These are phyloP conservation scores for Muntiacus muntjak DNA, from an alignment of 2,113 vertebrate species.

Conservation along the genomic window DNA sequence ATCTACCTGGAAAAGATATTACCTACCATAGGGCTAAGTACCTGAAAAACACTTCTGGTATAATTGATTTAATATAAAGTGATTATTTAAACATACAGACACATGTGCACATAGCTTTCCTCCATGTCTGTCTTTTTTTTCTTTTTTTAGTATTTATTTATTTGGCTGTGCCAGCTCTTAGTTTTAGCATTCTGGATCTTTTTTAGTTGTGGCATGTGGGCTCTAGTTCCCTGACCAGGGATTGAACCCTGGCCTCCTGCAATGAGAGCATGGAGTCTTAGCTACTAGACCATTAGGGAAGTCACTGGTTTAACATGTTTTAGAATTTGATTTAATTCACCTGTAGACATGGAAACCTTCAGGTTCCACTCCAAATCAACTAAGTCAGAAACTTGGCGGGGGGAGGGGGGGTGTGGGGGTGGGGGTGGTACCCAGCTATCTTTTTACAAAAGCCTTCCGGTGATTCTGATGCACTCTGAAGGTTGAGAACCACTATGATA, in stretches of 20 bases:
- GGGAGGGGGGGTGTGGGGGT: not conserved
- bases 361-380: not conserved
- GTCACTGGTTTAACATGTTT: not conserved
- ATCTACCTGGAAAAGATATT: not conserved
- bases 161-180: not conserved
- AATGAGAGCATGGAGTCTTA: not conserved
- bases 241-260: not conserved
- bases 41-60: not conserved
- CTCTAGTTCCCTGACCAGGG: not conserved
- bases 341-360: not conserved
- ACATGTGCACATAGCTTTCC: not conserved
- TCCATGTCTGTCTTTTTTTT: not conserved
- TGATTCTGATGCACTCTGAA: not conserved
- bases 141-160: not conserved
- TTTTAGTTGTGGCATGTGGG: not conserved
- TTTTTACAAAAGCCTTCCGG: not conserved
- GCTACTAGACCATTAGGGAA: not conserved
- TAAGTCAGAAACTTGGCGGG: not conserved
- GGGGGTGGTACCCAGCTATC: not conserved
- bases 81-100: not conserved
- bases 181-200: not conserved
- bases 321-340: not conserved
- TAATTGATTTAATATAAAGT: not conserved
- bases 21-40: not conserved
- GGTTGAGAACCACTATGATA: not conserved